phyloP scores from a whole-genome alignment of 1,140 invertebrate species.

The Mercenaria mercenaria region DNA sequence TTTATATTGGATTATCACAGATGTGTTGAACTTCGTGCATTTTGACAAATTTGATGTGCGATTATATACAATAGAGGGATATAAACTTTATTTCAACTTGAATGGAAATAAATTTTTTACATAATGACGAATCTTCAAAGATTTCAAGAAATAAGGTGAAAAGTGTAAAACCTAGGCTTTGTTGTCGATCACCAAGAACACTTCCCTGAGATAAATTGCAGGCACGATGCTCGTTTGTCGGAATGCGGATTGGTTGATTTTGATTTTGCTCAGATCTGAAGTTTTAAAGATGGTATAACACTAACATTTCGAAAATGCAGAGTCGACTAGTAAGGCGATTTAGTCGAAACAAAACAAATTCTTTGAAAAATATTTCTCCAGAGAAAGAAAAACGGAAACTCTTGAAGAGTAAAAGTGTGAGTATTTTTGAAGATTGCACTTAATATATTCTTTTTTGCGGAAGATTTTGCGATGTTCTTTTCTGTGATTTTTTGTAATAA shows the following conservation, averaged over 20 bases:
- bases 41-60: not conserved
- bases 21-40: not conserved
- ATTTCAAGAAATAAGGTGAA: no score
- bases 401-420: slow-evolving; percentile 46
- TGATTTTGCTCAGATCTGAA: no score
- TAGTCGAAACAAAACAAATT: slow-evolving; percentile 45
- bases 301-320: slow-evolving; percentile 39
- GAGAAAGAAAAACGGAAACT: not conserved
- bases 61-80: not conserved
- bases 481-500: no score
- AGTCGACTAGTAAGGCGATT: slow-evolving; percentile 11
- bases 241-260: not conserved
- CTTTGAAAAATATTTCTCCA: not conserved
- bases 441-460: no score
- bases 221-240: not conserved
- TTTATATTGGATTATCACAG: not conserved
- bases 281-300: no score
- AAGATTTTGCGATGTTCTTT: no score
- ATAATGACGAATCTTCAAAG: no score
- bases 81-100: not conserved
- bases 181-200: no score
- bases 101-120: no score
- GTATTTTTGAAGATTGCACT: no score
- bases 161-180: no score
- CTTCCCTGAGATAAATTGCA: no score